Percentiles rank a stretch among this genome's conserved stretches.
Evolutionary conservation across 2,797 vertebrate genomes (phyloP).

Genomic region (Mormyrus proboscirostris): DNA sequence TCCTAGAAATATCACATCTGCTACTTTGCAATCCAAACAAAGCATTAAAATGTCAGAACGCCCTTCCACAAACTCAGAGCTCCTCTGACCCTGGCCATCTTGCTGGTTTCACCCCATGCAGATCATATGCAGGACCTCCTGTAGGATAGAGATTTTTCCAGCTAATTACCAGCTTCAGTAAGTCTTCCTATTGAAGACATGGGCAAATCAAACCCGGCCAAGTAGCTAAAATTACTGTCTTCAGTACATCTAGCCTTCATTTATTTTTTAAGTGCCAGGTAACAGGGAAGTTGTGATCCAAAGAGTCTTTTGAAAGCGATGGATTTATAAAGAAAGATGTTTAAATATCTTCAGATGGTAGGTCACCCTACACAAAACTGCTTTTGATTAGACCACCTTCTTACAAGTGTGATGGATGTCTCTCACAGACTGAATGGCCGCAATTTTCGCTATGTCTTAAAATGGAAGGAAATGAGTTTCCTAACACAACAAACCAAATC

Average conservation of each 20-base stretch:
- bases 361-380: neutral
- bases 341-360: neutral
- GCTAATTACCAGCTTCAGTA: slow-evolving; percentile 48
- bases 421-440: neutral
- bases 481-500: neutral
- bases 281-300: neutral
- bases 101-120: neutral
- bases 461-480: neutral
- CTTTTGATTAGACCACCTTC: slow-evolving; percentile 2
- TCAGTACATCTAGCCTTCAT: neutral
- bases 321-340: neutral
- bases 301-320: neutral
- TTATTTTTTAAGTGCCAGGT: neutral
- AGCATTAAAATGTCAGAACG: slow-evolving; percentile 42
- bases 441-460: neutral
- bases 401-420: neutral
- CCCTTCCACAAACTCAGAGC: slow-evolving; percentile 24
- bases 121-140: neutral
- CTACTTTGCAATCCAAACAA: slow-evolving; percentile 35
- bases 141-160: slow-evolving; percentile 15
- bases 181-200: slow-evolving; percentile 6
- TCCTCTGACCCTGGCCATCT: slow-evolving; percentile 16
- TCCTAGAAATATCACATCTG: slow-evolving; percentile 33
- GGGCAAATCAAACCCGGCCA: neutral
- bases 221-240: neutral